Evolutionary conservation across 2,113 vertebrate genomes (phyloP), one percentile per base, ranked within the genome.

Genomic region (Caretta caretta): DNA sequence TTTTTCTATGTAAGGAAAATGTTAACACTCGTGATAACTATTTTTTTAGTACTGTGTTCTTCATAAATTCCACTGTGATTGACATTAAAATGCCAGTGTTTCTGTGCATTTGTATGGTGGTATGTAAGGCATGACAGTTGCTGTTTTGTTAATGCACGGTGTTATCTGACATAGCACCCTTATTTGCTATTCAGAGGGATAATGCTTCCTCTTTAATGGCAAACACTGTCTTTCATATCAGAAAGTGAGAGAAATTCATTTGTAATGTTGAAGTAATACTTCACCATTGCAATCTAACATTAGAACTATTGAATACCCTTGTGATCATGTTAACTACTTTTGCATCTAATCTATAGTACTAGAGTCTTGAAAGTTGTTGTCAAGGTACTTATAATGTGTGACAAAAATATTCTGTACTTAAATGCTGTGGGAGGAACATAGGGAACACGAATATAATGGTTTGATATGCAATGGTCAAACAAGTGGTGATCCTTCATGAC

Each of bases 281-380:
- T 78, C 42, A 78, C 25, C 75, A 3, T 22, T 2, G 2, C 80
- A 46, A 42, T 51, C 53, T 90, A 51, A 86, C 56, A 42, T 83
- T 83, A 89, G 88, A 78, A 48, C 42, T 25, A 48, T 46, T 78
- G 22, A 25, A 27, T 69, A 35, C n/a, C 59, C 53, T 22, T 25
- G 20, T 80, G 46, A 80, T 86, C 87, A 80, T 27, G 83, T 90
- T 42, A 95, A 38, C 80, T 93, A 83, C 81, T 69, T 91, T 85
- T 54, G 20, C 27, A 19, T 35, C 80, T 90, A 88, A 56, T 53
- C 59, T 72, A 11, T 38, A 38, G 65, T 38, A 72, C 9, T n/a
- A 9, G 35, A 38, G 65, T 72, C 65, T 38, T 20, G 35, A 69
- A 38, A 38, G 17, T 10, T 10, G 35, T 69, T n/a, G n/a, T 22